Conservation (phyloP, 2,113 vertebrate species). For the Cyrtonyx montezumae region DNA sequence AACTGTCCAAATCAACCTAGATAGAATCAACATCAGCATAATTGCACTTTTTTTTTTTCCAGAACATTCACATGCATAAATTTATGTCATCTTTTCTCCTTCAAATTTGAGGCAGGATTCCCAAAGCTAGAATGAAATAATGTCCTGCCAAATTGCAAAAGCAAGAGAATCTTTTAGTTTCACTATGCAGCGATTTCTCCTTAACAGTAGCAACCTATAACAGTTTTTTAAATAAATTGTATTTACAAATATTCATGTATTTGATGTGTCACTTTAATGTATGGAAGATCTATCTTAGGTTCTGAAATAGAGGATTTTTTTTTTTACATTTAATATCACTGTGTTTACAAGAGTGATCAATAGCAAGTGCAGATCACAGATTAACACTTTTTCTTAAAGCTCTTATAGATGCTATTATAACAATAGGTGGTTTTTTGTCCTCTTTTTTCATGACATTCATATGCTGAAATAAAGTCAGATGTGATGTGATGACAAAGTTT, state of each 20-base stretch:
- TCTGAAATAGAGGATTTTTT: not conserved
- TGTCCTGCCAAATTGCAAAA: not conserved
- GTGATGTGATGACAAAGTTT: not conserved
- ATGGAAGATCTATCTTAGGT: not conserved
- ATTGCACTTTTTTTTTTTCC: not conserved
- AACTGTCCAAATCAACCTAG: not conserved
- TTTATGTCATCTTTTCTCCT: not conserved
- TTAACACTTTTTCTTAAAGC: not conserved
- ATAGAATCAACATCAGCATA: not conserved
- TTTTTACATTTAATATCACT: not conserved
- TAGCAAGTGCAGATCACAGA: not conserved
- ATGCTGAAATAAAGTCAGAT: not conserved
- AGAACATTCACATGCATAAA: not conserved
- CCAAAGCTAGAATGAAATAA: not conserved
- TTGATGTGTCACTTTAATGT: not conserved
- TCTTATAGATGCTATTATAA: not conserved
- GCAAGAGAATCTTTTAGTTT: not conserved
- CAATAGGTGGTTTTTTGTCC: not conserved
- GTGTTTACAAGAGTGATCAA: not conserved
- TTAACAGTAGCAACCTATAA: accelerated
- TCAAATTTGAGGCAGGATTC: not conserved
- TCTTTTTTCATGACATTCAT: not conserved
- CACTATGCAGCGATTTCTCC: not conserved
- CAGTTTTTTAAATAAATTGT: not conserved
- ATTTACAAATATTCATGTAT: not conserved